phyloP scores from a whole-genome alignment of 2,113 vertebrate species.

The Dipodomys ordii region DNA sequence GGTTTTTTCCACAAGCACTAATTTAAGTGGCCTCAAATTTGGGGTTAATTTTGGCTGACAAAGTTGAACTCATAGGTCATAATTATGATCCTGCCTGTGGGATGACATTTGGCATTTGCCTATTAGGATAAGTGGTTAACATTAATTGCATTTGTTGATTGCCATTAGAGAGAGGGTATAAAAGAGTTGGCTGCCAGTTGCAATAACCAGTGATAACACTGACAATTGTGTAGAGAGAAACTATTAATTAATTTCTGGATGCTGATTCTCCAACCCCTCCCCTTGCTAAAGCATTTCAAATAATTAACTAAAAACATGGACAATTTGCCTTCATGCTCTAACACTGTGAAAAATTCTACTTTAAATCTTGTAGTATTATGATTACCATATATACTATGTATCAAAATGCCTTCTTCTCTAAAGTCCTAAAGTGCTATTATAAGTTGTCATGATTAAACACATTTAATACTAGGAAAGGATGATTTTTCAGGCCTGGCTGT shows the following conservation, averaged over 20 bases:
- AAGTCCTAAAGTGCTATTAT: constrained; percentile 75
- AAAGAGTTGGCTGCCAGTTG: constrained; percentile 57
- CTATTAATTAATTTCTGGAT: constrained; percentile 74
- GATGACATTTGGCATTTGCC: constrained; percentile 36
- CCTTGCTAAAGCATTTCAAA: constrained; percentile 33
- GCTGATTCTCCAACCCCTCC: constrained; percentile 42
- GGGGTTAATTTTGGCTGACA: constrained; percentile 53
- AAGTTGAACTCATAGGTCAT: neutral
- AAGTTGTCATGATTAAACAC: constrained; percentile 81
- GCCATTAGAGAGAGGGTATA: neutral
- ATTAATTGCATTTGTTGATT: constrained; percentile 55
- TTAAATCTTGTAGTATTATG: constrained; percentile 69
- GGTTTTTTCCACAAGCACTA: constrained; percentile 1
- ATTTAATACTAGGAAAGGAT: constrained; percentile 78
- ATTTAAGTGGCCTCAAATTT: constrained; percentile 55
- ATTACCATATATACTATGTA: constrained; percentile 76
- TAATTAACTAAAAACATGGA: constrained; percentile 70
- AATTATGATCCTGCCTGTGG: constrained; percentile 55
- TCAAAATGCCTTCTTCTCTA: constrained; percentile 74
- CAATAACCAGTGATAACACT: neutral
- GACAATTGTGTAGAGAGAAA: constrained; percentile 45
- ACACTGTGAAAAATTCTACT: constrained; percentile 64
- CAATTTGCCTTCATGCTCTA: constrained; percentile 71
- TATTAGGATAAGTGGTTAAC: constrained; percentile 55
- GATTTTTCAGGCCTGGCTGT: constrained; percentile 66